Percentiles rank a stretch among this genome's conserved stretches.
Evolutionary conservation across 2,113 vertebrate species (phyloP).

Genomic region (Saiga tatarica): DNA sequence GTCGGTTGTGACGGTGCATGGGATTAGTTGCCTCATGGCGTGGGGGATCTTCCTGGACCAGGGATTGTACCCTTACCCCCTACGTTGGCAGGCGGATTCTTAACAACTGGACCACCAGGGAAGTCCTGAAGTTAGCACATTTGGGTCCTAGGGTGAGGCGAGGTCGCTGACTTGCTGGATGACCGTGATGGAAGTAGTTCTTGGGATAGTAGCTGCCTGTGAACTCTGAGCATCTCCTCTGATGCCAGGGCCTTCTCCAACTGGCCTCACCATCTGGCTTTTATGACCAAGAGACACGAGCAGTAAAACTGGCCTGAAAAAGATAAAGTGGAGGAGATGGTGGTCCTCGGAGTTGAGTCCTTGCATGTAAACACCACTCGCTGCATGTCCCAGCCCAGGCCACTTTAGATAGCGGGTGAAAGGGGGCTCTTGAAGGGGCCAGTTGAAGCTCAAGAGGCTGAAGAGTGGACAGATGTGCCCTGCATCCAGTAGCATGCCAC

Average conservation of each 20-base stretch:
- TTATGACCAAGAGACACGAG: neutral
- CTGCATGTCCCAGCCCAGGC: neutral
- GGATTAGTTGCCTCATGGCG: neutral
- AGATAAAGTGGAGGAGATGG: neutral
- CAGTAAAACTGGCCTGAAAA: neutral
- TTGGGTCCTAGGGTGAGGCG: neutral
- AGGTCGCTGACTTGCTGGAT: neutral
- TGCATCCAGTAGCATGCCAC: neutral
- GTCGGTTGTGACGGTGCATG: neutral
- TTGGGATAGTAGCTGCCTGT: neutral
- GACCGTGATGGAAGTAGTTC: neutral
- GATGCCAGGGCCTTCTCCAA: neutral
- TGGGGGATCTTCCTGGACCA: neutral
- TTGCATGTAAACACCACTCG: accelerated
- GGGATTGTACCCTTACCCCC: neutral
- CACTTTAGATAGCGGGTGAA: neutral
- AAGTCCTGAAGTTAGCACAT: neutral
- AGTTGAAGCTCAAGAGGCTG: neutral
- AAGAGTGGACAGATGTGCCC: neutral
- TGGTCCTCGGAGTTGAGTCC: neutral
- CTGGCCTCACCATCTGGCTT: neutral
- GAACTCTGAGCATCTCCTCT: neutral
- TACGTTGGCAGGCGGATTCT: accelerated
- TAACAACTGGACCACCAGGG: neutral
- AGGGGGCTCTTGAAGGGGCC: neutral